A percentile compares a stretch with the other conserved stretches of the same genome.
phyloP scores from a whole-genome alignment of 1,140 invertebrate species.

The Andricus grossulariae region DNA sequence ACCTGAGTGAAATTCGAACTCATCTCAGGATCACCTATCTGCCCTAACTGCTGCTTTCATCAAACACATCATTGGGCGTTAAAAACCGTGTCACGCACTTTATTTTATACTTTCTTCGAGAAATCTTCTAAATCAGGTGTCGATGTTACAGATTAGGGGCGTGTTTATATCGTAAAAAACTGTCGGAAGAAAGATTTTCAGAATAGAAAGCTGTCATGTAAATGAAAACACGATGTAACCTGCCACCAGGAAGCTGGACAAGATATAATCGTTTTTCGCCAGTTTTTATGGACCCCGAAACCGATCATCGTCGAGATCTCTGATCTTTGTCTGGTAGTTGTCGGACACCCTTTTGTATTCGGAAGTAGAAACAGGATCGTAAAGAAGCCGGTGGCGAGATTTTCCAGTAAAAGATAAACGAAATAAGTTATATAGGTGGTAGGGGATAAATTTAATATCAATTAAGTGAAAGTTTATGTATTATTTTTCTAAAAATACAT shows the following conservation, averaged over 20 bases:
- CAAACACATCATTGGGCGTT: conserved; percentile 9
- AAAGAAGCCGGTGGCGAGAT: conserved; percentile 10
- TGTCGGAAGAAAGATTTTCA: conserved; percentile 12
- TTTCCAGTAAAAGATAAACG: background rate
- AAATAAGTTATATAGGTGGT: background rate
- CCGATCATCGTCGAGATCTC: conserved; percentile 1
- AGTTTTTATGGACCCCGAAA: background rate
- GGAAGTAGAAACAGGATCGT: conserved; percentile 22
- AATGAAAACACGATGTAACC: conserved; percentile 27
- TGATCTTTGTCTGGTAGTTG: background rate
- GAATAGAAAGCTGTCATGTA: background rate
- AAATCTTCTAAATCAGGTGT: conserved; percentile 26
- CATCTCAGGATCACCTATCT: conserved; percentile 7
- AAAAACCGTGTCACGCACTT: conserved; percentile 19
- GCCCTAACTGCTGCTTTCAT: conserved; percentile 20
- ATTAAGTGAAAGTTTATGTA: background rate
- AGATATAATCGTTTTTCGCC: conserved; percentile 9
- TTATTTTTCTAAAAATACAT: too few species aligned
- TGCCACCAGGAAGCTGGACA: conserved; percentile 23
- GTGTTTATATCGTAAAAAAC: conserved; percentile 29
- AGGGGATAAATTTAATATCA: background rate
- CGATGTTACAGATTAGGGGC: conserved; percentile 15
- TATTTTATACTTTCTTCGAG: background rate
- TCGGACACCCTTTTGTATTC: conserved; percentile 18
- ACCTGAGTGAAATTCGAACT: conserved; percentile 15